Percentiles rank a stretch among this genome's conserved stretches.
Conservation (phyloP, 2,113 vertebrate genomes). For the Callaeas wilsoni region DNA sequence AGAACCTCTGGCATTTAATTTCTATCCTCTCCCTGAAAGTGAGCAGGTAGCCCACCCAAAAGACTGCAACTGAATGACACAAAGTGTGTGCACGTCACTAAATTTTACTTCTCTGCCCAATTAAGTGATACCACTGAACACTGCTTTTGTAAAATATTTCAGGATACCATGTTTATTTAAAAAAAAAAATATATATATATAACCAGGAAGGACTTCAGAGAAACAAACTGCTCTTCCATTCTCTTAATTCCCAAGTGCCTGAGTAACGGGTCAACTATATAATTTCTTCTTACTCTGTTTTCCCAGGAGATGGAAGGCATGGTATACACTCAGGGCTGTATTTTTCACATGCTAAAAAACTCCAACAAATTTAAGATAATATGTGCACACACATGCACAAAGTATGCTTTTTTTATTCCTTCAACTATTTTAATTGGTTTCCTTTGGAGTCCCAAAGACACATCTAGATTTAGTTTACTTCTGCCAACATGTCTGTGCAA, state of each 20-base stretch:
- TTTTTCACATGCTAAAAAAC: background rate
- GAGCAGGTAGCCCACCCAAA: background rate
- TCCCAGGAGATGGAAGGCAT: background rate
- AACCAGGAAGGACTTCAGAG: background rate
- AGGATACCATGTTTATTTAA: background rate
- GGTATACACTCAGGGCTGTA: background rate
- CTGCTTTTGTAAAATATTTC: background rate
- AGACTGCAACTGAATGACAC: background rate
- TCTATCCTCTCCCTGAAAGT: background rate
- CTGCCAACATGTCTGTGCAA: background rate
- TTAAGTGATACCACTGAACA: background rate
- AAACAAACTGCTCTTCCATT: background rate
- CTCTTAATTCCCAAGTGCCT: background rate
- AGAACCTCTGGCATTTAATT: background rate
- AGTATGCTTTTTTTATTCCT: background rate
- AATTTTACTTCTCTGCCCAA: background rate
- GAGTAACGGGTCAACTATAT: background rate
- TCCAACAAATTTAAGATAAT: background rate
- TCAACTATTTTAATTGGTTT: background rate
- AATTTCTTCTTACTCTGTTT: background rate
- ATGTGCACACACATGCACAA: rapidly evolving
- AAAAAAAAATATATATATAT: background rate
- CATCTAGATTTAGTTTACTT: background rate
- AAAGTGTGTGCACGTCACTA: background rate
- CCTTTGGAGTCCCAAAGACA: background rate